phyloP scores from a whole-genome alignment of 2,888 invertebrate genomes.

The Dyspetes luteomarginatus region DNA sequence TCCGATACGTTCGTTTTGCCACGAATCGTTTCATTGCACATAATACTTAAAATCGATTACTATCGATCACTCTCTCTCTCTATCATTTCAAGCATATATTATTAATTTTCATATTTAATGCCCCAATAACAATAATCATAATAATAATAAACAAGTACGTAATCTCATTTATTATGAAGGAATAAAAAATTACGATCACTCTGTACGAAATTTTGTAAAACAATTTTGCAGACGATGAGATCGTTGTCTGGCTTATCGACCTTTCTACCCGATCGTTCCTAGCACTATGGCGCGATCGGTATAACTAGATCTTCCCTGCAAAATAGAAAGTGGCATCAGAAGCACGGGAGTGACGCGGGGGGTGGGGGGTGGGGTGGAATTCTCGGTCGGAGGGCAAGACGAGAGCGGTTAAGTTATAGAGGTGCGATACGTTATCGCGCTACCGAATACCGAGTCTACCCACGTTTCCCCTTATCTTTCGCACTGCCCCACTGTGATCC shows the following conservation, averaged over 20 bases:
- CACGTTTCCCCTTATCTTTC: slow-evolving; percentile 80
- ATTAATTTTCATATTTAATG: too few species aligned
- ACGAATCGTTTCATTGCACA: too few species aligned
- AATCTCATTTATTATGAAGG: too few species aligned
- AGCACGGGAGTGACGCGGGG: slow-evolving; percentile 48
- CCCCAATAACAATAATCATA: too few species aligned
- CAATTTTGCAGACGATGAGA: background rate
- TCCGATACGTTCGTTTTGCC: too few species aligned
- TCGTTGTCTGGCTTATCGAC: background rate
- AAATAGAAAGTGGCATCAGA: slow-evolving; percentile 31
- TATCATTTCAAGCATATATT: too few species aligned
- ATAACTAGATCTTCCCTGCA: background rate
- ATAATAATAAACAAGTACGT: too few species aligned
- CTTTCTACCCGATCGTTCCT: background rate
- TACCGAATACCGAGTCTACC: slow-evolving; percentile 77
- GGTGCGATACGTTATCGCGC: slow-evolving; percentile 79
- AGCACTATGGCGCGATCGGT: background rate
- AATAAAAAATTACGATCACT: background rate
- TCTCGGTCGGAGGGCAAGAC: slow-evolving; percentile 61
- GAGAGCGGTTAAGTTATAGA: slow-evolving; percentile 75
- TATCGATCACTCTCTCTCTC: too few species aligned
- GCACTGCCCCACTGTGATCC: slow-evolving; percentile 55
- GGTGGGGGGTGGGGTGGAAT: slow-evolving; percentile 53
- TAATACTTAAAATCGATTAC: too few species aligned
- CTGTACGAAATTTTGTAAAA: background rate